These are phyloP conservation scores for Sminthurinus signatus DNA, from an alignment of 1,140 invertebrate genomes.

Conservation along the genomic window DNA sequence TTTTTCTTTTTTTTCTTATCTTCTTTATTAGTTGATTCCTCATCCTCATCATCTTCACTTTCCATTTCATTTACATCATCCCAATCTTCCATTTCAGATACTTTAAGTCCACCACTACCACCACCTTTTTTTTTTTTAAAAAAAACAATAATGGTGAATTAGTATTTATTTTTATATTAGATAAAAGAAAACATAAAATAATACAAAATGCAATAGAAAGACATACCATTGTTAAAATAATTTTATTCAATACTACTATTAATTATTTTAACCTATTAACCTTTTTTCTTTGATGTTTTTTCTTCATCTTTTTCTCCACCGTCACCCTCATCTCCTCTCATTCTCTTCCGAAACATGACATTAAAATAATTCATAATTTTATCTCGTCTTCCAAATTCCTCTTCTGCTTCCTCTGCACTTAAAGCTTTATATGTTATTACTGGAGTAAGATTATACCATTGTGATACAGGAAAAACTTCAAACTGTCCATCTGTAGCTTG, in stretches of 20 bases:
- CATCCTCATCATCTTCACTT: constrained; percentile 58
- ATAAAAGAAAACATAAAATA: too few species aligned
- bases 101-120: constrained; percentile 59
- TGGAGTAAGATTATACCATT: constrained; percentile 91
- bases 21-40: constrained; percentile 59
- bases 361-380: constrained; percentile 93
- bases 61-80: constrained; percentile 53
- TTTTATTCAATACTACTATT: too few species aligned
- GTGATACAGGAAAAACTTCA: constrained; percentile 87
- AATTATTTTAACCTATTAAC: too few species aligned
- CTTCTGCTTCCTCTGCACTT: constrained; percentile 92
- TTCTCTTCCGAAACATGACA: constrained; percentile 81
- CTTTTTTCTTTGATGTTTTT: constrained; percentile 50
- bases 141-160: too few species aligned
- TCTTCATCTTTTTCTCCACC: constrained; percentile 59
- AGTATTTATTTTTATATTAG: too few species aligned
- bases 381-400: constrained; percentile 88
- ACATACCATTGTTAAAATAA: too few species aligned
- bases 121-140: too few species aligned
- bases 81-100: constrained; percentile 93
- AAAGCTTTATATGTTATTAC: constrained; percentile 86
- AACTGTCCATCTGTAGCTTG: constrained; percentile 88
- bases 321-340: constrained; percentile 71
- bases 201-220: too few species aligned
- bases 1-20: constrained; percentile 28